Evolutionary conservation across 1,140 invertebrate genomes (phyloP).

Genomic region (Paralvinella palmiformis): DNA sequence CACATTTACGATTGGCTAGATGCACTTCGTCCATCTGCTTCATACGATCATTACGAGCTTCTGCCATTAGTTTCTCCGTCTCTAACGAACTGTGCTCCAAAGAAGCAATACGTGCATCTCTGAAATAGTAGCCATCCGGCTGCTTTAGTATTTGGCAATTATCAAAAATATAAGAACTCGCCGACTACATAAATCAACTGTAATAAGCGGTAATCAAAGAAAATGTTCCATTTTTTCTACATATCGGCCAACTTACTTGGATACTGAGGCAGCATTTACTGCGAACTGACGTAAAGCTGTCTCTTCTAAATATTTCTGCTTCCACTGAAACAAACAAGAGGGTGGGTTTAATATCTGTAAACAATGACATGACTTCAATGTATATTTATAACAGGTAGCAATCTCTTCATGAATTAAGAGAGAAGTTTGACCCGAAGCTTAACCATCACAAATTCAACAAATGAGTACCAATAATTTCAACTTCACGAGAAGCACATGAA

Average conservation of each 20-base stretch:
- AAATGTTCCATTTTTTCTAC: not conserved
- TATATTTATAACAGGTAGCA: too few species aligned
- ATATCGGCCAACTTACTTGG: constrained; percentile 59
- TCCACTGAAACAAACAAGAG: constrained; percentile 58
- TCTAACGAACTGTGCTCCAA: not conserved
- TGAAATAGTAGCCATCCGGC: not conserved
- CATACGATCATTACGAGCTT: constrained; percentile 77
- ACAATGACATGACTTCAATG: not conserved
- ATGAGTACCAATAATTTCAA: not conserved
- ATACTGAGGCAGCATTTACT: constrained; percentile 75
- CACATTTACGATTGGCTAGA: constrained; percentile 68
- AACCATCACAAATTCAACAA: too few species aligned
- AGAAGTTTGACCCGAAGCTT: too few species aligned
- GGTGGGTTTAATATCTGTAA: too few species aligned
- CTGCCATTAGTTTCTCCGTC: constrained; percentile 65
- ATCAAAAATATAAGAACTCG: not conserved
- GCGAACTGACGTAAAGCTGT: constrained; percentile 74
- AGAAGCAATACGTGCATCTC: not conserved
- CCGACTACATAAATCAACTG: not conserved
- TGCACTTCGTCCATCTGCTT: constrained; percentile 74
- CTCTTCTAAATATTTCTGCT: constrained; percentile 80
- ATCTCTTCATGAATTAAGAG: too few species aligned
- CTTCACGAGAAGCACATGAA: not conserved
- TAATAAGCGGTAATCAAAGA: not conserved
- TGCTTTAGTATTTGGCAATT: not conserved